These are phyloP conservation scores for Pogonocherus hispidulus DNA, from an alignment of 2,888 invertebrate species.

Conservation along the genomic window DNA sequence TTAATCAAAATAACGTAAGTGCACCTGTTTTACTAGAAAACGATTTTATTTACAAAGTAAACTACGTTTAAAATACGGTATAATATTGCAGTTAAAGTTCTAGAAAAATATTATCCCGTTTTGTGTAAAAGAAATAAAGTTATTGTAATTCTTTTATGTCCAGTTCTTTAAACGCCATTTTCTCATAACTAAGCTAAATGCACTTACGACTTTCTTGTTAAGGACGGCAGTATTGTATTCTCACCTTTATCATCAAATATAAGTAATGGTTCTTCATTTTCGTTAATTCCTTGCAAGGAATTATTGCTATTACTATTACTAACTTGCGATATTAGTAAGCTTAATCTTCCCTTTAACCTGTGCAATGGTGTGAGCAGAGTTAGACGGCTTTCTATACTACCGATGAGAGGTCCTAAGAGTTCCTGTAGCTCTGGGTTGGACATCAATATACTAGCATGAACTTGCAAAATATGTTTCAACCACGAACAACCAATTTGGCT, in stretches of 20 bases:
- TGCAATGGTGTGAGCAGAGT: slow-evolving; percentile 71
- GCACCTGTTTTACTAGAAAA: too few relatives aligned
- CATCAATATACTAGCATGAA: slow-evolving; percentile 75
- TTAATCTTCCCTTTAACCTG: slow-evolving; percentile 74
- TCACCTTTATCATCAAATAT: slow-evolving; percentile 73
- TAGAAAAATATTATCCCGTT: too few relatives aligned
- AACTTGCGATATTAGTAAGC: slow-evolving; percentile 73
- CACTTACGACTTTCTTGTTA: too few relatives aligned
- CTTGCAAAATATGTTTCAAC: slow-evolving; percentile 73
- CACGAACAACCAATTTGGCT: slow-evolving; percentile 72
- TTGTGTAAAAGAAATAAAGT: too few relatives aligned
- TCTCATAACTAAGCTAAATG: too few relatives aligned
- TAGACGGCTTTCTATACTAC: slow-evolving; percentile 73
- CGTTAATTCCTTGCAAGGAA: slow-evolving; percentile 52
- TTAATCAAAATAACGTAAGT: too few relatives aligned
- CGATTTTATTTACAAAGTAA: too few relatives aligned
- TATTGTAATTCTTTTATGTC: too few relatives aligned
- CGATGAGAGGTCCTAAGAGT: slow-evolving; percentile 72
- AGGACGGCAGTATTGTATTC: too few relatives aligned
- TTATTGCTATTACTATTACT: slow-evolving; percentile 66
- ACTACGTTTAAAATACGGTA: too few relatives aligned
- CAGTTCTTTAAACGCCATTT: too few relatives aligned
- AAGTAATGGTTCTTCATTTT: slow-evolving; percentile 69
- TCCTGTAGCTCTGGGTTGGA: slow-evolving; percentile 75
- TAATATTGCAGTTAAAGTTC: too few relatives aligned